These are phyloP conservation scores for Euura lappo DNA, from an alignment of 1,140 invertebrate genomes.

Conservation along the genomic window DNA sequence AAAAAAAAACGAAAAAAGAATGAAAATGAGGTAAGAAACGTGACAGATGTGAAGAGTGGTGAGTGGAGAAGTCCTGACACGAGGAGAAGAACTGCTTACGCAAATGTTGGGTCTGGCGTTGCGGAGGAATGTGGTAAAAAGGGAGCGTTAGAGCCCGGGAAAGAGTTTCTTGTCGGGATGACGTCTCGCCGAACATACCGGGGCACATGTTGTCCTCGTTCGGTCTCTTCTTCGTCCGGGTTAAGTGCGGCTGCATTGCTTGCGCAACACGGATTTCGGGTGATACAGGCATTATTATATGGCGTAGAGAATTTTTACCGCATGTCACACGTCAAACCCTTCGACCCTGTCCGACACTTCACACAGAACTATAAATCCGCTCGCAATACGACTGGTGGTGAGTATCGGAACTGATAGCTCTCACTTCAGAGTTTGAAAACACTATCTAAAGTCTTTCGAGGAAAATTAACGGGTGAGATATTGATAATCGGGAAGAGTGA, in stretches of 20 bases:
- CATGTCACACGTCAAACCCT: no score
- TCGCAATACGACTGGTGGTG: no score
- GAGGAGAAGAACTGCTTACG: slow-evolving; percentile 22
- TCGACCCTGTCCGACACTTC: no score
- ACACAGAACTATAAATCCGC: no score
- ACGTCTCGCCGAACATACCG: slow-evolving; percentile 31
- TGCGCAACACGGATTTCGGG: slow-evolving; percentile 11
- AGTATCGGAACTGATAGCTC: no score
- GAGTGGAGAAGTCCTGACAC: background rate
- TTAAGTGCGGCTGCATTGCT: slow-evolving; percentile 5
- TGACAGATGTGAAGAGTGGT: slow-evolving; percentile 6
- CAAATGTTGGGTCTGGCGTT: slow-evolving; percentile 21
- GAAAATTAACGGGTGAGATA: no score
- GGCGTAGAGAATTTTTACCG: no score
- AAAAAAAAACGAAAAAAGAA: slow-evolving; percentile 14
- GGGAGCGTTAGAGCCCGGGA: slow-evolving; percentile 18
- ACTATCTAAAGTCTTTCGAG: no score
- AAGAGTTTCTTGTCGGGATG: slow-evolving; percentile 16
- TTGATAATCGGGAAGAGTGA: no score
- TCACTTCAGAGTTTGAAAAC: no score
- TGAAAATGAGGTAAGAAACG: slow-evolving; percentile 12
- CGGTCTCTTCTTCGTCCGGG: slow-evolving; percentile 9
- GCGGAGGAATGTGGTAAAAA: slow-evolving; percentile 50
- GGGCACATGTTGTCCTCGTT: slow-evolving; percentile 18
- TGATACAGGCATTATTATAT: background rate